Base-by-base conservation (phyloP, 2,797 vertebrate species). In the Hydrolagus colliei region DNA sequence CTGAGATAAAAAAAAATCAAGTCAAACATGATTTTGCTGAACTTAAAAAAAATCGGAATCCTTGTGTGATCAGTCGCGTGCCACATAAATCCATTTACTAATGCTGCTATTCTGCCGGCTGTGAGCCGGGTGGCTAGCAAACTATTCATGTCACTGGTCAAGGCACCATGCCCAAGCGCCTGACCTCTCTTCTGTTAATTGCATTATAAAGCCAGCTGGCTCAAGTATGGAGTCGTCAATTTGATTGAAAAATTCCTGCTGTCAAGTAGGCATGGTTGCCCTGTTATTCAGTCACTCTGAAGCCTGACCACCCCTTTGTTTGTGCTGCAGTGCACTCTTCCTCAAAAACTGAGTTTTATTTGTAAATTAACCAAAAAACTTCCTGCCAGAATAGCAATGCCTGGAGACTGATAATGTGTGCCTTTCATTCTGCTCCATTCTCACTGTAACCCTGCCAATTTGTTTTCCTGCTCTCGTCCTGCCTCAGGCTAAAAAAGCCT, bases 311-410 rank as follows among this genome's bases (percentile, higher is more conserved):
- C 91, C 92, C 92, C 92, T 93, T 94, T 92, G 93, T 95, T 92
- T 91, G 91, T 87, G 93, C 92, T 93, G 95, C 93, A 93, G 93
- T 86, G 90, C 20, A 90, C 91, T 93, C 93, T 92, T 94, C 93
- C 94, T 93, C 93, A 96, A 97, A 95, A 62, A 92, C 93, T 91
- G 93, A 96, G 95, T 97, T 97, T 95, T 96, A 97, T 97, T 97
- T 97, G 95, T 95, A 97, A 97, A 97, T 96, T 96, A 96, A 97
- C 93, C 94, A 89, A 93, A 94, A 96, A 96, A 96, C 95, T 95
- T 97, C 94, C 94, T 95, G 95, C 94, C 93, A 94, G 94, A 95
- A 89, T 91, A 91, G 92, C 71, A 89, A 93, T 94, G 94, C 95
- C 95, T 95, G 93, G 93, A 93, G 92, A 94, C 93, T 92, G 93